Evolutionary conservation across 2,888 invertebrate genomes (phyloP).

Genomic region (Meganola albula): DNA sequence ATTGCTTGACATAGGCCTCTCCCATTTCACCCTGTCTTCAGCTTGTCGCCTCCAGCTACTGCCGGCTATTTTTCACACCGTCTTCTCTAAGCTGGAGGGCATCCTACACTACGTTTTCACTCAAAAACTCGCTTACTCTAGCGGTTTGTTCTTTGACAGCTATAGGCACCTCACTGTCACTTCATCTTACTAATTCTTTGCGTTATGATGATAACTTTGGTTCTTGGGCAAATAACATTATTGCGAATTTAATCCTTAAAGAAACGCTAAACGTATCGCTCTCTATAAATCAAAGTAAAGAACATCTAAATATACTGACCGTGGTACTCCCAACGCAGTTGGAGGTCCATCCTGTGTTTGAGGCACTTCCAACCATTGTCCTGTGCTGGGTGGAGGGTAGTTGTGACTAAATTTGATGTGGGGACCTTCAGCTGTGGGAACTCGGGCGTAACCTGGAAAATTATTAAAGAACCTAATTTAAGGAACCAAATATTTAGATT

Average conservation of each 20-base stretch:
- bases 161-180: too few species aligned
- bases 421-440: slow-evolving; percentile 56
- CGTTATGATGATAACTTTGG: too few species aligned
- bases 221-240: too few species aligned
- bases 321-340: slow-evolving; percentile 60
- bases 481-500: background rate
- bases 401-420: slow-evolving; percentile 57
- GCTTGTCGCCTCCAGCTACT: too few species aligned
- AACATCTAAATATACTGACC: slow-evolving; percentile 31
- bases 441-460: slow-evolving; percentile 55
- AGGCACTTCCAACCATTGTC: slow-evolving; percentile 55
- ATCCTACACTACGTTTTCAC: too few species aligned
- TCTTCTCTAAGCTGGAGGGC: too few species aligned
- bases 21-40: too few species aligned
- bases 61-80: too few species aligned
- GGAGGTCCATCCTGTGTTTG: slow-evolving; percentile 46
- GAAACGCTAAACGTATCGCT: background rate
- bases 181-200: too few species aligned
- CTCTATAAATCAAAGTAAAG: slow-evolving; percentile 3
- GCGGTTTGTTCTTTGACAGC: too few species aligned
- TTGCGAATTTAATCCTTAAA: background rate
- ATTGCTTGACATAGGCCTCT: too few species aligned
- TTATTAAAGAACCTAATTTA: background rate
- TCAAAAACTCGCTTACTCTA: too few species aligned
- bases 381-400: slow-evolving; percentile 49